These are phyloP conservation scores for Keiferia lycopersicella DNA, from an alignment of 2,888 invertebrate genomes.

Conservation along the genomic window DNA sequence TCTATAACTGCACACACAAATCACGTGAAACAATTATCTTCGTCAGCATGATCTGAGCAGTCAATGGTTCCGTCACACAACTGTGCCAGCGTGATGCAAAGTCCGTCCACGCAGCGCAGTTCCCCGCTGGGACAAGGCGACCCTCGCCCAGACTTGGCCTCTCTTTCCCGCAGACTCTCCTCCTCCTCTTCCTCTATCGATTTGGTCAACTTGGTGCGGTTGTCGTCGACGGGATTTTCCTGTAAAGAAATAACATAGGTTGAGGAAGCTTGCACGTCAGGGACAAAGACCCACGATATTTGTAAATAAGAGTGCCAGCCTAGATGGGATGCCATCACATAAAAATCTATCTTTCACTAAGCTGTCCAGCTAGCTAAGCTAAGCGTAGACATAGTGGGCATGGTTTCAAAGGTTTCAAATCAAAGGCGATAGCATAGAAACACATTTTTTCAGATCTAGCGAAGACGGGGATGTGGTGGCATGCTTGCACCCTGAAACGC, in stretches of 20 bases:
- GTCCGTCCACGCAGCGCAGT: slow-evolving; percentile 83
- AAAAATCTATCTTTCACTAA: too few relatives aligned
- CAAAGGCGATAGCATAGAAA: too few relatives aligned
- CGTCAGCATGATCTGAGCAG: slow-evolving; percentile 84
- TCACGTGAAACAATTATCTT: slow-evolving; percentile 83
- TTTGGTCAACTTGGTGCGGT: background rate
- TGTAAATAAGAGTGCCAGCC: too few relatives aligned
- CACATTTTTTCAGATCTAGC: too few relatives aligned
- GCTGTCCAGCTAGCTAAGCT: too few relatives aligned
- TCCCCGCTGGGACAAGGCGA: slow-evolving; percentile 79
- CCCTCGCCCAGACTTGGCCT: slow-evolving; percentile 42
- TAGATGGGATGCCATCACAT: too few relatives aligned
- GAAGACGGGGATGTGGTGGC: too few relatives aligned
- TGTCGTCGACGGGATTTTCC: background rate
- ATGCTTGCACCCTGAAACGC: too few relatives aligned
- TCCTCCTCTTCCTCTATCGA: slow-evolving; percentile 36
- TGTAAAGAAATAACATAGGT: background rate
- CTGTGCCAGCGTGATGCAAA: slow-evolving; percentile 83
- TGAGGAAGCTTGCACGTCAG: background rate
- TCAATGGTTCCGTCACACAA: slow-evolving; percentile 83
- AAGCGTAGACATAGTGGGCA: too few relatives aligned
- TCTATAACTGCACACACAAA: slow-evolving; percentile 3
- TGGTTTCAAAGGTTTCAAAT: too few relatives aligned
- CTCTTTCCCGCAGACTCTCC: slow-evolving; percentile 26
- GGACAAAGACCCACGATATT: too few relatives aligned